Base-by-base conservation (phyloP, 1,140 invertebrate species). In the Pseudoatta argentina region DNA sequence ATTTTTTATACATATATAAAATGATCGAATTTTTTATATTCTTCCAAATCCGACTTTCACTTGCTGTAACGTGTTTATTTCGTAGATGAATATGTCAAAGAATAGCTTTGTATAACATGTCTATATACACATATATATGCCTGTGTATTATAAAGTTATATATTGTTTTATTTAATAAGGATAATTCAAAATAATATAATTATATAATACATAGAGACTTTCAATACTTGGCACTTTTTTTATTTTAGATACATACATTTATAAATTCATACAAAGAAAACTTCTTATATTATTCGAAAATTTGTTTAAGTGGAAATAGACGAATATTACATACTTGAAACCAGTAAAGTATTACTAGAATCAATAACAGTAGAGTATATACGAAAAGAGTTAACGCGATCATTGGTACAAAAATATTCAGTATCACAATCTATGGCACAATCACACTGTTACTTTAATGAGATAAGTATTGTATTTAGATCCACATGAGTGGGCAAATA, bases 301-400 rank as follows among this genome's bases (percentile, higher is more conserved):
- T 83, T 90, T 91, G 89, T 75, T 89, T 87, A 30, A 87, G 30
- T 8, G 92, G 87, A 76, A 93, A 88, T 12, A 93, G 53, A 72
- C 89, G 89, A 87, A 94, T 86, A 78, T 94, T 93, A 87, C 90
- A 93, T 81, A 94, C 88, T 92, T 94, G 93, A 64, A 94, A 69
- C 91, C 91, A 94, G 55, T 94, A 94, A 44, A 94, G 78, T 53
- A 93, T 75, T 48, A 93, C 86, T 27, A 94, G 55, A 18, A 94
- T 69, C n/a, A 94, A 87, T 39, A 94, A 87, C 21, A 94, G 55
- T 30, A 94, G 4, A 16, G 86, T 91, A 55, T 94, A 94, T 18
- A 92, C 81, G 51, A 92, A 89, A 64, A 94, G 82, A 27, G 91
- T 91, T 87, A 94, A 76, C 86, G 93, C 91, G 67, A 93, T 93